phyloP scores from a whole-genome alignment of 2,113 vertebrate species.

The Ranitomeya variabilis region DNA sequence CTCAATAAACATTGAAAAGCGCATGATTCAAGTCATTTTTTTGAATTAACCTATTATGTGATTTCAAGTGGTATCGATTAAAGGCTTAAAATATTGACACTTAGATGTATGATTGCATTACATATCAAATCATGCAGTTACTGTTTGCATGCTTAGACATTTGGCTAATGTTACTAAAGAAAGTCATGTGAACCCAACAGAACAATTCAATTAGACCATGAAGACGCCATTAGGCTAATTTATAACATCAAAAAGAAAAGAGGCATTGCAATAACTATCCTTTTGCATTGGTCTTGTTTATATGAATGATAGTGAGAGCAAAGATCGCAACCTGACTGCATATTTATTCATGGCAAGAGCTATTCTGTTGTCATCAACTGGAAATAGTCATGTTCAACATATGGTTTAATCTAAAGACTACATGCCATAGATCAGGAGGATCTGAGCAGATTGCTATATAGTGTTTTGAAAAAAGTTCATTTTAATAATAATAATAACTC shows the following conservation, averaged over 20 bases:
- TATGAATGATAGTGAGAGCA: not conserved
- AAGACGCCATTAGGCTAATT: not conserved
- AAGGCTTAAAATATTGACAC: not conserved
- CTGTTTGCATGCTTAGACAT: not conserved
- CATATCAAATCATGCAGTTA: not conserved
- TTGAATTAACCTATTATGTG: not conserved
- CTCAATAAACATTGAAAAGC: constrained; percentile 37
- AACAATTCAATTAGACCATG: not conserved
- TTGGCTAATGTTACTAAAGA: not conserved
- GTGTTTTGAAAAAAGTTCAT: not conserved
- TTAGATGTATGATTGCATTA: not conserved
- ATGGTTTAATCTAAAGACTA: not conserved
- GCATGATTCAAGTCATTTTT: constrained; percentile 25
- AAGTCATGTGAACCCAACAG: not conserved
- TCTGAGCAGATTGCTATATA: not conserved
- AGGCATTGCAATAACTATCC: not conserved
- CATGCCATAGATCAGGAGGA: not conserved
- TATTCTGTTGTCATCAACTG: not conserved
- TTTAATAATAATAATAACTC: not conserved
- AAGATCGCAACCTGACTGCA: not conserved
- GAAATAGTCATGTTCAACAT: not conserved
- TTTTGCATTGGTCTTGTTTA: not conserved
- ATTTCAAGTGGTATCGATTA: not conserved
- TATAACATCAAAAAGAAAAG: not conserved
- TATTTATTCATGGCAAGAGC: not conserved